Base-by-base conservation (phyloP, 2,888 invertebrate genomes). In the Galerucella calmariensis region DNA sequence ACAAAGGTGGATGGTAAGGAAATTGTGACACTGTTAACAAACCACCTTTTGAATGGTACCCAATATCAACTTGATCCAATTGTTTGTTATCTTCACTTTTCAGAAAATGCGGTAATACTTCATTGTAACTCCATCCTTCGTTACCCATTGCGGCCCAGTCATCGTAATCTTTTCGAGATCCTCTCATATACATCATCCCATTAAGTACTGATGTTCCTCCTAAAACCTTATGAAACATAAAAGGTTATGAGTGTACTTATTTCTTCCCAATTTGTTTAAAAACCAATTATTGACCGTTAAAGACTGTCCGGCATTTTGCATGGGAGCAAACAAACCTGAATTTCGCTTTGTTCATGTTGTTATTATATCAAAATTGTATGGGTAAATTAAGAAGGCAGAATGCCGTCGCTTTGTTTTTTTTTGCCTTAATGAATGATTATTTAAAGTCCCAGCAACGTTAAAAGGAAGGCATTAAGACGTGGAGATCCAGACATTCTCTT, bases 101-200 rank as follows among this genome's bases (percentile, higher is more conserved):
- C 77, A 94, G 89, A 88, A 97, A 97, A 88, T 94, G 97, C 0
- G 97, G 97, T 76, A 97, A 89, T 4, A 97, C 95, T 59, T 97
- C 95, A 65, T 94, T 92, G 88, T 94, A 97, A 44, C 93, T 91
- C 97, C 97, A 97, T 67, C 96, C 97, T 12, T 92, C 91, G 86
- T 95, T 96, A 10, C 97, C 97, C 75, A 93, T 90, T 0, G 91
- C 92, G 0, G 94, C 95, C 97, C 97, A 97, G 76, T 91, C 90
- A 85, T 97, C 95, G 87, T 93, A 97, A 88, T 97, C 97, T 76
- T 92, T 92, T 35, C 93, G 91, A 73, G 96, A 93, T 0, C 97
- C 97, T 41, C 97, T 90, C 79, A 97, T 95, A 87, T 97, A 97
- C 92, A 95, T 97, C 97, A 98, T 98, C 27, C 97, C 97, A 87